A percentile compares a stretch with the other conserved stretches of the same genome.
Evolutionary conservation across 2,888 invertebrate species (phyloP).

Genomic region (Choreutis nemorana): DNA sequence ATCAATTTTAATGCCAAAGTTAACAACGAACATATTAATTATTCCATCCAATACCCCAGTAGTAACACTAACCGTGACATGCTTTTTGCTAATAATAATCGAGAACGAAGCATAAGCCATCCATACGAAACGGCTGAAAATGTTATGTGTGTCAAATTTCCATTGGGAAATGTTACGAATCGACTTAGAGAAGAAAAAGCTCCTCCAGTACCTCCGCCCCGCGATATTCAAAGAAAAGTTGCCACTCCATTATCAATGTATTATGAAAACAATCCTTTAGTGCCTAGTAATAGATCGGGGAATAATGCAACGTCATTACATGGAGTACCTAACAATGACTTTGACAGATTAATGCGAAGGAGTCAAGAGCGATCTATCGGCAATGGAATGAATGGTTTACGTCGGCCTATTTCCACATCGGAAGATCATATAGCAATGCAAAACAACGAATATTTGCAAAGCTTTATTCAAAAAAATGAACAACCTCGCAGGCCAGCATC

Average conservation of each 20-base stretch:
- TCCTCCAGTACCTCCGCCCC: conserved; percentile 83
- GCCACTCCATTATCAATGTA: conserved; percentile 58
- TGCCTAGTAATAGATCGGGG: conserved; percentile 33
- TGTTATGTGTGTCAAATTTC: conserved; percentile 60
- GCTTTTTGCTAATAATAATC: conserved; percentile 40
- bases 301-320: conserved; percentile 32
- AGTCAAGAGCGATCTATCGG: conserved; percentile 50
- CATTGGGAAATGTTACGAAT: conserved; percentile 52
- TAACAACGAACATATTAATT: conserved; percentile 62
- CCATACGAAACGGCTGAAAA: conserved; percentile 46
- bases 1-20: conserved; percentile 64
- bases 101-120: conserved; percentile 39
- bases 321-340: conserved; percentile 56
- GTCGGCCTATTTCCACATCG: conserved; percentile 56
- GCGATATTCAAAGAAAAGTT: conserved; percentile 73
- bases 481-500: conserved; percentile 57
- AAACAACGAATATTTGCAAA: conserved; percentile 46
- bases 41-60: conserved; percentile 49
- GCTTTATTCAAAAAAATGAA: conserved; percentile 33
- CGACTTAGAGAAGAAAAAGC: conserved; percentile 52
- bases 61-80: conserved; percentile 43
- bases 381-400: conserved; percentile 52
- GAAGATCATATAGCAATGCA: conserved; percentile 63
- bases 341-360: conserved; percentile 54
- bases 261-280: conserved; percentile 45